phyloP scores from a whole-genome alignment of 2,113 vertebrate species.

The Calonectris borealis region DNA sequence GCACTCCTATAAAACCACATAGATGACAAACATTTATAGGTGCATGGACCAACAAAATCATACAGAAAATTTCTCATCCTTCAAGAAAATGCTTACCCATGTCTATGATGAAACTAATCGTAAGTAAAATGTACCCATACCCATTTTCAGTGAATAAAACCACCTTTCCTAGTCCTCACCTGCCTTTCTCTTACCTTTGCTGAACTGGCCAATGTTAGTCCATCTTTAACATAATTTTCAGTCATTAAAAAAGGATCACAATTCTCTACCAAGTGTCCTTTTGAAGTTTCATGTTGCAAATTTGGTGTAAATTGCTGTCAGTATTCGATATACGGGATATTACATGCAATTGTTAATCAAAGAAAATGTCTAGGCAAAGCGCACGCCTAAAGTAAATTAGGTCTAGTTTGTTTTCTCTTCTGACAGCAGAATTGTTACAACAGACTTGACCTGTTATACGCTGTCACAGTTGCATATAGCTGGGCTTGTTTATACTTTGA shows the following conservation, averaged over 20 bases:
- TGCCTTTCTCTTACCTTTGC: background rate
- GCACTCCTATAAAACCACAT: background rate
- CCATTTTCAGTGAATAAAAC: background rate
- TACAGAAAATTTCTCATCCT: background rate
- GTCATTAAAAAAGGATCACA: background rate
- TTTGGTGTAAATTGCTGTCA: background rate
- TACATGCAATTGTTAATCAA: background rate
- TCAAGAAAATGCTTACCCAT: background rate
- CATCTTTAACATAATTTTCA: background rate
- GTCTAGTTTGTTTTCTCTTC: background rate
- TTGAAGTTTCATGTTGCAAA: background rate
- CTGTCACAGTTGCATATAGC: rapidly evolving
- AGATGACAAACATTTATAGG: background rate
- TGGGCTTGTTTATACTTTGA: background rate
- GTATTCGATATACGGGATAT: background rate
- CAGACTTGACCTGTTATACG: rapidly evolving
- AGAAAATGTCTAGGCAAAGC: background rate
- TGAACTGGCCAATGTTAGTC: background rate
- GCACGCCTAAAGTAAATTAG: rapidly evolving
- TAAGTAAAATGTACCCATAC: background rate
- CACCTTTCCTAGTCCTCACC: background rate
- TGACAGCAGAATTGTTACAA: background rate
- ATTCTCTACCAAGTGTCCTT: background rate
- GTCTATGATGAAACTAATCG: background rate
- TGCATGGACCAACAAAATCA: background rate